phyloP scores from a whole-genome alignment of 2,797 vertebrate species.

The Phalloptychus januarius region DNA sequence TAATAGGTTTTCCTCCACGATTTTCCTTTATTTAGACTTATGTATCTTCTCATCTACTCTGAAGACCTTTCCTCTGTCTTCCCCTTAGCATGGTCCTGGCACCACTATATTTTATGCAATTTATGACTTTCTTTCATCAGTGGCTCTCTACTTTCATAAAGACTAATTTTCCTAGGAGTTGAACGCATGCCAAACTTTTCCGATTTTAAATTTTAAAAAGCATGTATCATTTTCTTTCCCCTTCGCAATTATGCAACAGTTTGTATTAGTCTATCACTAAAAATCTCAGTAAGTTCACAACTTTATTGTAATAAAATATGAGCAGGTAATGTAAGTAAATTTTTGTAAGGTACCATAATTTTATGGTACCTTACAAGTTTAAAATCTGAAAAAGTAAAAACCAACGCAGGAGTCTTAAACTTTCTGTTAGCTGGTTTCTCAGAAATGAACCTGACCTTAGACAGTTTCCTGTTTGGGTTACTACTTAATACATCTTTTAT shows the following conservation, averaged over 20 bases:
- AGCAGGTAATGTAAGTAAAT: too few relatives aligned
- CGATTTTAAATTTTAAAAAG: not conserved
- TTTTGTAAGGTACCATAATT: not conserved
- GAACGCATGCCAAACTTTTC: not conserved
- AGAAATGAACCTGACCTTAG: not conserved
- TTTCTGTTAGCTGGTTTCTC: not conserved
- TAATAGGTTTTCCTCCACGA: not conserved
- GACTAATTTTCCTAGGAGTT: not conserved
- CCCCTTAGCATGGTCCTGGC: not conserved
- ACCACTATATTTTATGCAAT: not conserved
- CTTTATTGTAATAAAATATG: not conserved
- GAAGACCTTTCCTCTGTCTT: not conserved
- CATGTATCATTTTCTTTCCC: not conserved
- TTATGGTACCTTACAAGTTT: too few relatives aligned
- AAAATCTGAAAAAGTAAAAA: not conserved
- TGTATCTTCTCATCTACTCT: too few relatives aligned
- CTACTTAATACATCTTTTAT: not conserved
- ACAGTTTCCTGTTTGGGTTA: not conserved
- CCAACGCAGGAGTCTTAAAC: not conserved
- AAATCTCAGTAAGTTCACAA: not conserved
- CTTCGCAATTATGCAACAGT: not conserved
- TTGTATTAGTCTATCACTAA: not conserved
- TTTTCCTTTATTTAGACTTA: too few relatives aligned
- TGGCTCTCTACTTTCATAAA: not conserved
- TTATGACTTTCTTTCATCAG: not conserved